Evolutionary conservation across 2,797 vertebrate genomes (phyloP).

Genomic region (Periparus ater): DNA sequence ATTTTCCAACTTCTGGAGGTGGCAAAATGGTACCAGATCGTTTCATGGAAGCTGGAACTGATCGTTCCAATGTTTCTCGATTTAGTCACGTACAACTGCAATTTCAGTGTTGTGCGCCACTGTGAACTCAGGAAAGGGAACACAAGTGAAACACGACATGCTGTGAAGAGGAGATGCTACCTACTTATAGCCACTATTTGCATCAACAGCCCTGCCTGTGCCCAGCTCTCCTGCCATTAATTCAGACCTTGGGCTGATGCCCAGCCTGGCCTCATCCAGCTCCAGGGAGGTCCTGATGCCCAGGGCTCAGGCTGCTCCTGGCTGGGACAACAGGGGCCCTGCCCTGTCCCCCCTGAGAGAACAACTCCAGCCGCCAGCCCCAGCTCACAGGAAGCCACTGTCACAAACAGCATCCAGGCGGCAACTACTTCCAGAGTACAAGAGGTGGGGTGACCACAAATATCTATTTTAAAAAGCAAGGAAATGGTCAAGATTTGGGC

Average conservation of each 20-base stretch:
- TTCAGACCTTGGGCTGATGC: not conserved
- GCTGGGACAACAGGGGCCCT: not conserved
- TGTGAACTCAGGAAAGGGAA: fast-evolving
- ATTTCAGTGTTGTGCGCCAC: not conserved
- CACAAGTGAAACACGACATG: not conserved
- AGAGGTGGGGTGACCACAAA: not conserved
- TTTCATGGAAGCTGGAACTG: not conserved
- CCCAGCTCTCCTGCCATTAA: not conserved
- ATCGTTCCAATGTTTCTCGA: not conserved
- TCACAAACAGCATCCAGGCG: not conserved
- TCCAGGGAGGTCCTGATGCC: not conserved
- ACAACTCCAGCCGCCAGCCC: not conserved
- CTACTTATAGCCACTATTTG: not conserved
- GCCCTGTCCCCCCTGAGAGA: not conserved
- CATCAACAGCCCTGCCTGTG: not conserved
- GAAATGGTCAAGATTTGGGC: not conserved
- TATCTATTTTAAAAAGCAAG: not conserved
- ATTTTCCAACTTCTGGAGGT: not conserved
- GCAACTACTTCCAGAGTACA: not conserved
- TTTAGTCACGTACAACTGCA: fast-evolving
- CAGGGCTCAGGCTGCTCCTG: not conserved
- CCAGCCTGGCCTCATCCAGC: not conserved
- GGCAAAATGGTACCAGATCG: not conserved
- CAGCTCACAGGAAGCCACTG: not conserved
- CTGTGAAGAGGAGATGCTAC: not conserved